A percentile compares a stretch with the other conserved stretches of the same genome.
Conservation (phyloP, 2,888 invertebrate species). For the Steinernema carpocapsae region DNA sequence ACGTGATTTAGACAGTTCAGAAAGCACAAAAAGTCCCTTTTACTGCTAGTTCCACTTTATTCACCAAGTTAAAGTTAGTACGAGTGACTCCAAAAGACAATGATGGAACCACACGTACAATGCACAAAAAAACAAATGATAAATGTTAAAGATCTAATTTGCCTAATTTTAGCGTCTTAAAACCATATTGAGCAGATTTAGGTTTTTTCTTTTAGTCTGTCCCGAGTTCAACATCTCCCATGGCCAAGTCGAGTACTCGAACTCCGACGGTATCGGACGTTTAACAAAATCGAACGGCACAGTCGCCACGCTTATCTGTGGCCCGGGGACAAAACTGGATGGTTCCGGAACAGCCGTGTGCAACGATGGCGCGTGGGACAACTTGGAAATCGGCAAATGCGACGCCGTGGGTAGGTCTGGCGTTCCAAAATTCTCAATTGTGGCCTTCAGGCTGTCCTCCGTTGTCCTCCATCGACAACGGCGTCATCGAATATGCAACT, state of each 20-base stretch:
- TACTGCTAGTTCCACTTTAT: no score
- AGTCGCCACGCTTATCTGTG: slow-evolving; percentile 41
- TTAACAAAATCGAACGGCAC: slow-evolving; percentile 41
- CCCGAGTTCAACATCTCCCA: slow-evolving; percentile 33
- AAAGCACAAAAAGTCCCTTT: no score
- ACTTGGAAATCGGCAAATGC: slow-evolving; percentile 38
- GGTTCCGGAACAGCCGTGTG: slow-evolving; percentile 40
- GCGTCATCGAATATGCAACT: slow-evolving; percentile 4
- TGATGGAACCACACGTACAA: no score
- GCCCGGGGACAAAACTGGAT: slow-evolving; percentile 36
- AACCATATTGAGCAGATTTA: no score
- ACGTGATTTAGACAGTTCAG: no score
- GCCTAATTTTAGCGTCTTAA: no score
- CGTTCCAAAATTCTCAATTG: background rate
- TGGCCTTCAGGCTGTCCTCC: background rate
- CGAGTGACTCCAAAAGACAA: no score
- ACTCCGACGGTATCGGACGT: slow-evolving; percentile 38
- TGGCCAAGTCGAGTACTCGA: slow-evolving; percentile 39
- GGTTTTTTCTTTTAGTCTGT: no score
- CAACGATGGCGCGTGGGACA: slow-evolving; percentile 38
- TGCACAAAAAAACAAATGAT: no score
- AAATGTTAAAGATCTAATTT: no score
- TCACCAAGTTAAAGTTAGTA: no score
- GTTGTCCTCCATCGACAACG: background rate
- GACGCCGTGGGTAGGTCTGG: slow-evolving; percentile 36